Evolutionary conservation across 2,888 invertebrate genomes (phyloP).

Genomic region (Biston betularia): DNA sequence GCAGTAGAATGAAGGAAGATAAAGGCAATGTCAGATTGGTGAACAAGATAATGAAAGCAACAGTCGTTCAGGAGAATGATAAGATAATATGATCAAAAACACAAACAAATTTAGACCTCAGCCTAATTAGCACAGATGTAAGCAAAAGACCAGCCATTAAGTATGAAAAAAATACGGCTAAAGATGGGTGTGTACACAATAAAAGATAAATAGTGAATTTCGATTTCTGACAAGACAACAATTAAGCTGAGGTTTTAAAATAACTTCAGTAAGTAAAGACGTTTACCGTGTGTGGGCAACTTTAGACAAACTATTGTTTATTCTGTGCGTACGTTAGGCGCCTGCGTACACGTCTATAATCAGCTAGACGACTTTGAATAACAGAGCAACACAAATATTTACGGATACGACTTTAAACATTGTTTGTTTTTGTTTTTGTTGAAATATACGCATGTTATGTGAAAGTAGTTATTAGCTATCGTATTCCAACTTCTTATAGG

Average conservation of each 20-base stretch:
- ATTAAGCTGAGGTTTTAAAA: constrained; percentile 29
- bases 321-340: constrained; percentile 20
- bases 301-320: constrained; percentile 7
- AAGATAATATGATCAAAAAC: too few species aligned
- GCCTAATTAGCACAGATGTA: too few species aligned
- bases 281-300: constrained; percentile 33
- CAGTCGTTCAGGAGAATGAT: too few species aligned
- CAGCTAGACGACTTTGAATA: constrained; percentile 28
- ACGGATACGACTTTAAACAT: constrained; percentile 25
- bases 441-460: constrained; percentile 19
- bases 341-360: constrained; percentile 40
- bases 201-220: constrained; percentile 1
- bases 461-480: neutral
- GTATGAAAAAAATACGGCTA: too few species aligned
- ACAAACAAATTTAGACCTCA: too few species aligned
- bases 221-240: constrained; percentile 3
- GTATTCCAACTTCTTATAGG: neutral
- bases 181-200: neutral
- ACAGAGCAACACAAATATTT: constrained; percentile 32
- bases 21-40: too few species aligned
- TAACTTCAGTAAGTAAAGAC: constrained; percentile 30
- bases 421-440: constrained; percentile 47
- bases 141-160: too few species aligned
- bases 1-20: too few species aligned
- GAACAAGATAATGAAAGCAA: too few species aligned